phyloP scores from a whole-genome alignment of 2,797 vertebrate species.

The Champsocephalus esox region DNA sequence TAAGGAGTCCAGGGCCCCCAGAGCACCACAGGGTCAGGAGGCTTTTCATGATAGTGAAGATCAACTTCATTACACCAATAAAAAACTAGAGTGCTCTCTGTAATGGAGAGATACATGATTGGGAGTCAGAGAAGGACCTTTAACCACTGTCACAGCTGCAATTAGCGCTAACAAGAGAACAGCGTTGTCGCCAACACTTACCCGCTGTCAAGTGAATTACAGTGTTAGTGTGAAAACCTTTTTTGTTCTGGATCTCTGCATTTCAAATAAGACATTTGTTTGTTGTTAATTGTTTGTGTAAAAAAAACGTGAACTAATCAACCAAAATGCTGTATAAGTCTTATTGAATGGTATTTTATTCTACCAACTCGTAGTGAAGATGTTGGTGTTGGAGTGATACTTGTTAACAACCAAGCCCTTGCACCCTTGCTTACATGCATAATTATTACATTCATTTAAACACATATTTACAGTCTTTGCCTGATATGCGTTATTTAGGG shows the following conservation, averaged over 20 bases:
- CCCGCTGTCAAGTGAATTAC: conserved; percentile 29
- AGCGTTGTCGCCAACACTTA: conserved; percentile 63
- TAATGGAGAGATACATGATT: conserved; percentile 88
- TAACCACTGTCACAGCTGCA: conserved; percentile 79
- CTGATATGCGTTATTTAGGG: too few relatives aligned
- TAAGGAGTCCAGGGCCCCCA: conserved; percentile 48
- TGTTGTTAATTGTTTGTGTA: conserved; percentile 30
- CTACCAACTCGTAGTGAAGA: neutral
- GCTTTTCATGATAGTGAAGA: conserved; percentile 83
- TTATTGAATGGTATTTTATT: neutral
- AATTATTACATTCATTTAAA: too few relatives aligned
- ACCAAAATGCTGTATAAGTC: conserved; percentile 16
- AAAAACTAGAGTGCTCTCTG: conserved; percentile 85
- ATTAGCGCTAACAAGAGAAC: conserved; percentile 84
- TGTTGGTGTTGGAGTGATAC: neutral
- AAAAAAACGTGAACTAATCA: conserved; percentile 26
- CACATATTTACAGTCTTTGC: too few relatives aligned
- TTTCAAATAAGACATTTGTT: conserved; percentile 36
- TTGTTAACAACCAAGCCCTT: neutral
- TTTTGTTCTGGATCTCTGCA: conserved; percentile 23
- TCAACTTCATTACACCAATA: conserved; percentile 86
- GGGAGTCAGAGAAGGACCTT: conserved; percentile 80
- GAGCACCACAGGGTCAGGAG: conserved; percentile 73
- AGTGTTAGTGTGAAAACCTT: conserved; percentile 40
- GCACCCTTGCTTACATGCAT: neutral